Evolutionary conservation across 1,140 invertebrate species (phyloP), one percentile per base, ranked within the genome.

Genomic region (Drosophila teissieri): DNA sequence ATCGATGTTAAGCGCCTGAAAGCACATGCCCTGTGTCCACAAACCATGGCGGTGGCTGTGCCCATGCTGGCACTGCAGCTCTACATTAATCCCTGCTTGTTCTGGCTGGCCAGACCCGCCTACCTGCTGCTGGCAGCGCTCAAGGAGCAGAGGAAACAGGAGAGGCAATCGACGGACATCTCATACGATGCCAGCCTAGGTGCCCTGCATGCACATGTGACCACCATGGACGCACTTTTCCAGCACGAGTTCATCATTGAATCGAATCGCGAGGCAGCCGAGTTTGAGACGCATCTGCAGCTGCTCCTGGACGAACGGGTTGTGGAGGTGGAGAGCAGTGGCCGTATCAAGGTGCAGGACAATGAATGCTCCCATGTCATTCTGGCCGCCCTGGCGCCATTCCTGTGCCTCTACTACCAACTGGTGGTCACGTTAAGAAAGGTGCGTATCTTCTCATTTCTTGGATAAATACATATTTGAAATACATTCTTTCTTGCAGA

Each of bases 11-110:
- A 92, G 8, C 93, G 91, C 12, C 74, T 95, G 65, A 93, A 94
- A 93, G 96, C 95, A 2, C 94, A 96, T 90, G 91, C 92, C 4
- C 80, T 97, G 5, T 93, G 93, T 39, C 93, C 95, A 4, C 91
- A 94, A 64, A 96, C 95, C 4, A 95, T 96, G 94, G 93, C 92
- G 48, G 93, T 94, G 53, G 94, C 95, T 0, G 93, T 96, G 19
- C 94, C 96, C 1, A 93, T 95, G 42, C 93, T 96, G 39, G 95
- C 95, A 80, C 79, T 96, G 31, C 94, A 96, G 78, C 92, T 96
- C 64, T 96, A 97, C 85, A 93, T 95, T 12, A 96, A 97, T 93
- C 95, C 95, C 2, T 93, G 94, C 31, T 92, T 96, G 46, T 95
- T 95, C 79, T 95, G 95, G 92, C 72, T 96, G 12, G 92, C 94